Percentiles rank a stretch among this genome's conserved stretches.
These are phyloP conservation scores for Agonum fuliginosum DNA, from an alignment of 2,888 invertebrate genomes.

Conservation along the genomic window DNA sequence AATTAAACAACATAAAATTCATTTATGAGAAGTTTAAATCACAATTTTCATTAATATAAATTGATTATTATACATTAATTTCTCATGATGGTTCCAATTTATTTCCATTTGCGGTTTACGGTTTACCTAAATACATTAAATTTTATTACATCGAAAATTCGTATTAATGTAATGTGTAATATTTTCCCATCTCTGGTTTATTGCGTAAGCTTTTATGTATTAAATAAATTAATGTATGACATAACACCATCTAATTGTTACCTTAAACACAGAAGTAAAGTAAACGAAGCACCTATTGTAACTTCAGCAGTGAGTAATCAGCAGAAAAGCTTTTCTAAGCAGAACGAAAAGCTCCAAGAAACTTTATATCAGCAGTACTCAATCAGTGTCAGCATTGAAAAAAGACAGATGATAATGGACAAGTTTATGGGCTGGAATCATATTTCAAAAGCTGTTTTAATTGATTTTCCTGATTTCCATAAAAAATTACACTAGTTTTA, in stretches of 20 bases:
- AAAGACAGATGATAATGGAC: too few species aligned
- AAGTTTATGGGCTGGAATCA: too few species aligned
- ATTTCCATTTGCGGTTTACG: too few species aligned
- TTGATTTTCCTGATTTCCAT: neutral
- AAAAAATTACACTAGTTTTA: conserved; percentile 1
- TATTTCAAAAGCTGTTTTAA: neutral
- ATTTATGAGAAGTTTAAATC: too few species aligned
- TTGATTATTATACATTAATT: too few species aligned
- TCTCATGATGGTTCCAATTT: too few species aligned
- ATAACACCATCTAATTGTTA: neutral
- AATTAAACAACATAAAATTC: too few species aligned
- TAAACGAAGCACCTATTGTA: neutral
- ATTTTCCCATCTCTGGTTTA: neutral
- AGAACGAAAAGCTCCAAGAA: neutral
- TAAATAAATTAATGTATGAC: conserved; percentile 17
- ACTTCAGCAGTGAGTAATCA: conserved; percentile 27
- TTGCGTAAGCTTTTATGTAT: neutral
- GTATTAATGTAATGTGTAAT: neutral
- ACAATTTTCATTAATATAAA: too few species aligned
- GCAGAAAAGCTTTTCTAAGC: conserved; percentile 33
- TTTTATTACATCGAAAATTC: too few species aligned
- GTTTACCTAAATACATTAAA: too few species aligned
- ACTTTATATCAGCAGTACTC: conserved; percentile 7
- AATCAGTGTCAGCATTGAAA: neutral
- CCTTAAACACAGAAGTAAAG: conserved; percentile 8